Percentiles rank a stretch among this genome's conserved stretches.
phyloP scores from a whole-genome alignment of 2,888 invertebrate genomes.

The Ophion costatus region DNA sequence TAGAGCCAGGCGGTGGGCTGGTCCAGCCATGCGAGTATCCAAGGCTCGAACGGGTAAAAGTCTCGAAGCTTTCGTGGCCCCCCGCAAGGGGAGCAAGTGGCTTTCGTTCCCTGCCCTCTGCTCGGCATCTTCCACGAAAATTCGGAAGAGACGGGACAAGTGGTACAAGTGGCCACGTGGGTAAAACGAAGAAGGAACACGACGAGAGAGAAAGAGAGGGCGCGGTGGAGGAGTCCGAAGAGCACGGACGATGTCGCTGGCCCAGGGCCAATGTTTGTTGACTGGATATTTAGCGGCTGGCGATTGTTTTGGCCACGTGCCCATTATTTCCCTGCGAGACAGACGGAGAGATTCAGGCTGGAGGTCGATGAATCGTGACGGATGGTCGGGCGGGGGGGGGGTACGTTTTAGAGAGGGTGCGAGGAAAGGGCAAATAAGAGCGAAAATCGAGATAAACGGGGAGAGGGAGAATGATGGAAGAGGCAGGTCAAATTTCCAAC shows the following conservation, averaged over 20 bases:
- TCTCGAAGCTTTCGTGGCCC: constrained; percentile 65
- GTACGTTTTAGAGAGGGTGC: background rate
- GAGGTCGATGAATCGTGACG: constrained; percentile 60
- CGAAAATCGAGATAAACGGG: background rate
- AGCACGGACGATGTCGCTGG: constrained; percentile 75
- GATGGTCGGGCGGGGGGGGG: constrained; percentile 19
- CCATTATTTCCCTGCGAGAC: constrained; percentile 75
- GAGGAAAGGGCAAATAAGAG: constrained; percentile 35
- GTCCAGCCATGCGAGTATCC: constrained; percentile 12
- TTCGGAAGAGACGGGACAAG: background rate
- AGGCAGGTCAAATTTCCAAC: background rate
- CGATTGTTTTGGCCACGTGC: constrained; percentile 81
- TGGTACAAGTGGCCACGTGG: constrained; percentile 12
- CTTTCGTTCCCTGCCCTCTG: background rate
- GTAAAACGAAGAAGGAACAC: background rate
- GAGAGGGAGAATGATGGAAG: too few relatives aligned
- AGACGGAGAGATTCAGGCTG: constrained; percentile 53
- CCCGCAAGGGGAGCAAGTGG: background rate
- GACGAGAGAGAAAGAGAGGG: constrained; percentile 3
- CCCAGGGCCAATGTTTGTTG: constrained; percentile 80
- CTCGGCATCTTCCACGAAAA: background rate
- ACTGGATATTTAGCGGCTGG: constrained; percentile 81
- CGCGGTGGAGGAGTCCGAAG: constrained; percentile 42
- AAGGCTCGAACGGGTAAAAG: constrained; percentile 70
- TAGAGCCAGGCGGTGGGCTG: constrained; percentile 1